Conservation (phyloP, 2,797 vertebrate genomes). For the Rhinella marina region DNA sequence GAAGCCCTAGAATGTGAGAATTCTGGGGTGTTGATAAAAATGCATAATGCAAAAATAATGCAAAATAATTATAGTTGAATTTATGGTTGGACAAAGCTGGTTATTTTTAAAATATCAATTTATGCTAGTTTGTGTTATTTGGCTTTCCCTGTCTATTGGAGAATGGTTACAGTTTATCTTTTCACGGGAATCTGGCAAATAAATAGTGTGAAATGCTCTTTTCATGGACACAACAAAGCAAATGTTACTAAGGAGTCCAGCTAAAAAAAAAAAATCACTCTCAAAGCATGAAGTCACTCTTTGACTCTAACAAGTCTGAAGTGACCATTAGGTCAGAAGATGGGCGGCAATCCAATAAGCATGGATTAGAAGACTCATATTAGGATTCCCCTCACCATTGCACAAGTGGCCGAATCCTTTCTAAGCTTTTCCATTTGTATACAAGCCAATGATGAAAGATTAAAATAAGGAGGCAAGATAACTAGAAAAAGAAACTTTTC, state of each 20-base stretch:
- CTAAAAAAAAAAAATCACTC: conserved; percentile 16
- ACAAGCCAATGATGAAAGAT: conserved; percentile 61
- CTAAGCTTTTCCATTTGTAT: conserved; percentile 74
- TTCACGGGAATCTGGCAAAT: conserved; percentile 15
- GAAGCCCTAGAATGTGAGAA: background rate
- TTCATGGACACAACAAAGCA: conserved; percentile 24
- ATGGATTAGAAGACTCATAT: conserved; percentile 68
- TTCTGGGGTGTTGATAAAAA: background rate
- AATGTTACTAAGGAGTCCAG: conserved; percentile 21
- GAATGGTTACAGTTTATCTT: conserved; percentile 17
- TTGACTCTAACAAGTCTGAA: conserved; percentile 60
- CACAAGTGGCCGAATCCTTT: conserved; percentile 65
- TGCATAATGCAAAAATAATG: no score
- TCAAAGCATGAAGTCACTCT: conserved; percentile 21
- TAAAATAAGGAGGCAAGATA: conserved; percentile 63
- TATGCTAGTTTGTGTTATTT: background rate
- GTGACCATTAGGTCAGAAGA: conserved; percentile 66
- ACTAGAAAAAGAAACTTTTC: background rate
- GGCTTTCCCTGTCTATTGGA: background rate
- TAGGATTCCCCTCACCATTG: conserved; percentile 65
- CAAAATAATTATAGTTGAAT: background rate
- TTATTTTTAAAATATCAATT: background rate
- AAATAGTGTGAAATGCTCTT: conserved; percentile 32
- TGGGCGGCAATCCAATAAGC: conserved; percentile 68
- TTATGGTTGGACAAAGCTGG: background rate